Evolutionary conservation across 2,113 vertebrate species (phyloP), one percentile per base, ranked within the genome.

Genomic region (Rana temporaria): DNA sequence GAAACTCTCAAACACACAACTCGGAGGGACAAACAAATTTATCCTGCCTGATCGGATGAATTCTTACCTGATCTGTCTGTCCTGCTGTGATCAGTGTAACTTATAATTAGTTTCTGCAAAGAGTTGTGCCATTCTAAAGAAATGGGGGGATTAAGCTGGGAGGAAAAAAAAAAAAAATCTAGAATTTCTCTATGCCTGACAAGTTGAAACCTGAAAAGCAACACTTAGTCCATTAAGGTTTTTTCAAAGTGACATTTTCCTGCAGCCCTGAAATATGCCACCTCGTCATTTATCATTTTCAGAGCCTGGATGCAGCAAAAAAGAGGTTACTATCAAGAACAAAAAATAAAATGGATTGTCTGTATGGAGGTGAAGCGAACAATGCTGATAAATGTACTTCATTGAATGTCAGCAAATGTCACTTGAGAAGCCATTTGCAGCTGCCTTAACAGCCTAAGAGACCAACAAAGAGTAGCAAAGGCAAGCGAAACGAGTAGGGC

Each of bases 361-460:
- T 89, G 85, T 92, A 93, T 87, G 92, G 95, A 96, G 96, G 96
- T 93, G 95, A 97, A 92, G 93, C 92, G 94, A 95, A 89, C 92
- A 95, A 95, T 92, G 92, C 95, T 96, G 96, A 97, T 98, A 98
- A 99, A 98, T 97, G 95, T 93, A 96, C 94, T 95, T 93, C 92
- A 93, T 93, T 98, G 96, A 99, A 98, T 99, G 97, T 98, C 98
- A 98, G 96, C 95, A 98, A 99, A 99, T 99, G 98, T 98, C 97
- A 98, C 94, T 90, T 91, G 92, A 96, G 96, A 96, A 98, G 95
- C 96, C 96, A 96, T 97, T 98, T 98, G 91, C 95, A 94, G 94
- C 94, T 92, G 92, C 95, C 96, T 93, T 94, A 96, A 95, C 95
- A 94, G 95, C 94, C 93, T 91, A 92, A 88, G 91, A 90, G 93